Evolutionary conservation across 2,113 vertebrate species (phyloP).

Genomic region (Cinclus mexicanus): DNA sequence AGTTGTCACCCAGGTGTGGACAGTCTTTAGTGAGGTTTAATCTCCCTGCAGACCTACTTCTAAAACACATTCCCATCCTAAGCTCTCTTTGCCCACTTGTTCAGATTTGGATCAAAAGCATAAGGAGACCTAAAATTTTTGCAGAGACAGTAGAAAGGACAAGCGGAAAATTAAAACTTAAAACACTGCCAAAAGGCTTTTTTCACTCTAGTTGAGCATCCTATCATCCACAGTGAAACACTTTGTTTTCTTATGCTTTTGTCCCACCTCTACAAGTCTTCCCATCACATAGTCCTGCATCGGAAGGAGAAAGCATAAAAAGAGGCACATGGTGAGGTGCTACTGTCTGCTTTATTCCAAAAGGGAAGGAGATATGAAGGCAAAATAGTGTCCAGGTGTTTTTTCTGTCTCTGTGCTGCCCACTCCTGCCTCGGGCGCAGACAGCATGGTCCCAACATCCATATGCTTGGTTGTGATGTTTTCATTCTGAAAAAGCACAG

Average conservation of each 20-base stretch:
- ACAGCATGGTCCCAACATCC: background rate
- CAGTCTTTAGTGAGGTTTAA: background rate
- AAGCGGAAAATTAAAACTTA: background rate
- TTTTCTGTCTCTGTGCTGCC: background rate
- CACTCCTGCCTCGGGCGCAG: background rate
- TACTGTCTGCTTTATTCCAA: background rate
- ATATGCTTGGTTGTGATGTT: background rate
- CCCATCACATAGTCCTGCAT: background rate
- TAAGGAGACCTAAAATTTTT: background rate
- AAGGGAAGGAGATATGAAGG: background rate
- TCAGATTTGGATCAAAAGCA: background rate
- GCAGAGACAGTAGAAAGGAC: background rate
- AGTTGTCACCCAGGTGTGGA: background rate
- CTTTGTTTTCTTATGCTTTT: background rate
- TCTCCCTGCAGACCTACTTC: background rate
- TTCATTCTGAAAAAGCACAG: background rate
- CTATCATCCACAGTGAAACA: background rate
- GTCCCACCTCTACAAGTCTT: background rate
- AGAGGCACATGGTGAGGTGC: background rate
- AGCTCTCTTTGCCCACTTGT: background rate
- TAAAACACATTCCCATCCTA: background rate
- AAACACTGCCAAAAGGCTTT: background rate
- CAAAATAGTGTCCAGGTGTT: background rate
- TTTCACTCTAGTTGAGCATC: background rate
- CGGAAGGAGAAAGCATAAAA: background rate